Percentiles rank a stretch among this genome's conserved stretches.
These are phyloP conservation scores for Apolygus lucorum DNA, from an alignment of 1,140 invertebrate species.

Conservation along the genomic window DNA sequence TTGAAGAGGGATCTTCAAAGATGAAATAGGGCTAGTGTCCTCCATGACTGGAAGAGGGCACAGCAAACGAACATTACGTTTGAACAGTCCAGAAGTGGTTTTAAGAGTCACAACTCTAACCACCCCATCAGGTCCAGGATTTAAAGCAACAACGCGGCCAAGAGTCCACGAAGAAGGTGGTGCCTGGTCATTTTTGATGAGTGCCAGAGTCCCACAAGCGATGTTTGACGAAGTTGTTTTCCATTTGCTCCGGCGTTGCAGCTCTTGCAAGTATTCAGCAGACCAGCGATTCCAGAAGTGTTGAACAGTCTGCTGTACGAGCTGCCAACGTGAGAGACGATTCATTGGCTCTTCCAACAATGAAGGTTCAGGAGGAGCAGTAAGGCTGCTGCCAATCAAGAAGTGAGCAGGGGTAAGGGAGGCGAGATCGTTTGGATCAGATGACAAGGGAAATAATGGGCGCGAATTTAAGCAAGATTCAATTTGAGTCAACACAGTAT, in stretches of 20 bases:
- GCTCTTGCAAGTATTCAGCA: conserved; percentile 24
- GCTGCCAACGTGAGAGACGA: conserved; percentile 25
- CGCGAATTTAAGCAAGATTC: conserved; percentile 21
- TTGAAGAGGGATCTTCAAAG: too few species aligned
- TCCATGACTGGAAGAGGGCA: too few species aligned
- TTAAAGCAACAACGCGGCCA: not conserved
- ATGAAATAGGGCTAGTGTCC: too few species aligned
- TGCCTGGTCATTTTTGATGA: conserved; percentile 21
- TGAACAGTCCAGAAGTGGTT: conserved; percentile 39
- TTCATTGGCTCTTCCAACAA: not conserved
- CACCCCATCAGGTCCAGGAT: conserved; percentile 17
- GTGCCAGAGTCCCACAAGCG: not conserved
- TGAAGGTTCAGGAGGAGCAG: not conserved
- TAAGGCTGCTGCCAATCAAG: conserved; percentile 15
- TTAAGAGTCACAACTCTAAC: conserved; percentile 28
- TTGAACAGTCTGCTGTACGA: conserved; percentile 31
- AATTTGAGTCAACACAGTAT: conserved; percentile 18
- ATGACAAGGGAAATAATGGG: conserved; percentile 20
- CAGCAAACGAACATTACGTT: too few species aligned
- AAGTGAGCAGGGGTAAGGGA: conserved; percentile 19
- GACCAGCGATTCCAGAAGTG: conserved; percentile 35
- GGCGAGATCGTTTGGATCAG: conserved; percentile 10
- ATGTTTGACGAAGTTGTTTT: not conserved
- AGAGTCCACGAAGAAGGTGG: conserved; percentile 13
- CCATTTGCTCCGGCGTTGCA: conserved; percentile 28